phyloP scores from a whole-genome alignment of 2,888 invertebrate genomes.

The Tenthredo mesomela region DNA sequence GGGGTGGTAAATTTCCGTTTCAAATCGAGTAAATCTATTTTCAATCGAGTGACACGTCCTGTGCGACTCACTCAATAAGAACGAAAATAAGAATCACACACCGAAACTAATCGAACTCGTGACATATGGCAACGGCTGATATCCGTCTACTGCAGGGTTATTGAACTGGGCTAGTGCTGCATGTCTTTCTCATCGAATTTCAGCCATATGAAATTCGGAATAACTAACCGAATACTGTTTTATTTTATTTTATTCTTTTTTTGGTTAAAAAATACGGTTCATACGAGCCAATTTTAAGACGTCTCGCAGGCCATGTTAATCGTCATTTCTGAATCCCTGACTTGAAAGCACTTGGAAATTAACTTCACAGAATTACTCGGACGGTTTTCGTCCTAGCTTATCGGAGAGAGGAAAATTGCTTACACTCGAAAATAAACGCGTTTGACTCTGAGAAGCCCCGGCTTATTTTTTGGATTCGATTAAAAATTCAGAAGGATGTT shows the following conservation, averaged over 20 bases:
- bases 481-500: slow-evolving; percentile 37
- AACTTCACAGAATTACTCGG: not conserved
- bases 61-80: slow-evolving; percentile 58
- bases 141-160: slow-evolving; percentile 7
- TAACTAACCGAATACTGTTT: slow-evolving; percentile 1
- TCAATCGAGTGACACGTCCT: slow-evolving; percentile 57
- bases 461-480: slow-evolving; percentile 7
- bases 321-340: slow-evolving; percentile 4
- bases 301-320: not conserved
- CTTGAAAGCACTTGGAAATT: not conserved
- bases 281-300: not conserved
- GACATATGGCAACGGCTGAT: slow-evolving; percentile 55
- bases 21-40: slow-evolving; percentile 72
- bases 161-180: slow-evolving; percentile 33
- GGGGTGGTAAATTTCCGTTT: slow-evolving; percentile 65
- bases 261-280: not conserved
- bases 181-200: not conserved
- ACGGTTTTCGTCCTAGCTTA: not conserved
- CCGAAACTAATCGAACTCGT: slow-evolving; percentile 60
- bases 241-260: not conserved
- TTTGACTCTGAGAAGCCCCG: not conserved
- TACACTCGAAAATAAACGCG: not conserved
- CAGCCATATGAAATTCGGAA: not conserved
- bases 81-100: slow-evolving; percentile 58
- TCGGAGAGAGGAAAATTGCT: slow-evolving; percentile 2